These are phyloP conservation scores for Epinephelus coioides DNA, from an alignment of 2,797 vertebrate genomes.

Conservation along the genomic window DNA sequence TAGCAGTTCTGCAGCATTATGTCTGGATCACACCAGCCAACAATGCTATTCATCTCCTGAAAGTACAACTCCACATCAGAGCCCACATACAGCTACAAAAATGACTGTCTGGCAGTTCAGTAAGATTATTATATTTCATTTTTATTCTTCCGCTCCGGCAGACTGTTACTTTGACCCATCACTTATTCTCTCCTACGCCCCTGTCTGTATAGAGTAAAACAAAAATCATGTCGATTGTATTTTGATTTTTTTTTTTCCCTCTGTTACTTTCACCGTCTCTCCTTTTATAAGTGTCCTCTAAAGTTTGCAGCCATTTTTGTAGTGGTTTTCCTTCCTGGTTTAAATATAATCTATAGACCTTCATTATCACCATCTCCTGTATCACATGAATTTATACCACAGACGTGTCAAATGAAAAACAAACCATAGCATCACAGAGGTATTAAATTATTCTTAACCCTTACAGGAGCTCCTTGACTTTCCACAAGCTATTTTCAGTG, in stretches of 20 bases:
- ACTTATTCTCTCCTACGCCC: constrained; percentile 11
- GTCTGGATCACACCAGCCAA: constrained; percentile 27
- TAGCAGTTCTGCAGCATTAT: constrained; percentile 1
- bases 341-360: constrained; percentile 1
- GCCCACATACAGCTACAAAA: background rate
- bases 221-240: constrained; percentile 9
- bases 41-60: constrained; percentile 13
- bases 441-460: constrained; percentile 2
- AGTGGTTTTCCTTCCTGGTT: background rate
- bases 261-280: background rate
- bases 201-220: background rate
- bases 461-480: background rate
- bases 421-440: background rate
- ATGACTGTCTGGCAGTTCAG: constrained; percentile 17
- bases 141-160: constrained; percentile 3
- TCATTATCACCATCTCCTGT: constrained; percentile 5
- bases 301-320: background rate
- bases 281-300: background rate
- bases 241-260: constrained; percentile 2
- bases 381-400: background rate
- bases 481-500: constrained; percentile 11
- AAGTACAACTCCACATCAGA: constrained; percentile 23
- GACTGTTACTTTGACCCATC: constrained; percentile 27
- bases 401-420: background rate
- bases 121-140: constrained; percentile 10